Conservation (phyloP, 1,140 invertebrate species). For the Bombyx mori region DNA sequence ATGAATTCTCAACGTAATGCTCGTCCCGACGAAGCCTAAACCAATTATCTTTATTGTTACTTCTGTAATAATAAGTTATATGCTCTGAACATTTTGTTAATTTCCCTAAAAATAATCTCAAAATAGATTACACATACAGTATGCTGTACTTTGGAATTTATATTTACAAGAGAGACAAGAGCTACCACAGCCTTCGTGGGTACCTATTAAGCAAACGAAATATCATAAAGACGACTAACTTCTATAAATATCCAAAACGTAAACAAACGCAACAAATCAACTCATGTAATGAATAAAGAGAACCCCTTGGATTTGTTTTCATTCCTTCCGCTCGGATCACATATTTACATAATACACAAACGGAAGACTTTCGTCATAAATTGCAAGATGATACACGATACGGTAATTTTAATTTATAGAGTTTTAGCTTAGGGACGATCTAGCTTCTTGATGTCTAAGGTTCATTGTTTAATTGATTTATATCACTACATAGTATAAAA, state of each 20-base stretch:
- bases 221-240: no score
- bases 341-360: conserved; percentile 51
- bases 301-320: conserved; percentile 48
- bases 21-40: no score
- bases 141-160: neutral
- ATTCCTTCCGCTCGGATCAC: conserved; percentile 43
- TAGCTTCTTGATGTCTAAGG: no score
- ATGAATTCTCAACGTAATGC: no score
- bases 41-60: no score
- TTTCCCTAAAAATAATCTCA: neutral
- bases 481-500: no score
- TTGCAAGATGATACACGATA: conserved; percentile 40
- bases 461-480: no score
- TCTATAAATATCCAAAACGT: no score
- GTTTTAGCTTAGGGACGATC: no score
- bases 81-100: neutral
- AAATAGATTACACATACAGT: neutral
- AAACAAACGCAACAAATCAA: neutral
- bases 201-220: neutral
- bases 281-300: conserved; percentile 28
- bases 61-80: no score
- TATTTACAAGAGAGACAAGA: neutral
- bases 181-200: neutral
- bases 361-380: conserved; percentile 49
- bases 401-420: conserved; percentile 19